Base-by-base conservation (phyloP, 1,140 invertebrate species). In the Bombus vancouverensis region DNA sequence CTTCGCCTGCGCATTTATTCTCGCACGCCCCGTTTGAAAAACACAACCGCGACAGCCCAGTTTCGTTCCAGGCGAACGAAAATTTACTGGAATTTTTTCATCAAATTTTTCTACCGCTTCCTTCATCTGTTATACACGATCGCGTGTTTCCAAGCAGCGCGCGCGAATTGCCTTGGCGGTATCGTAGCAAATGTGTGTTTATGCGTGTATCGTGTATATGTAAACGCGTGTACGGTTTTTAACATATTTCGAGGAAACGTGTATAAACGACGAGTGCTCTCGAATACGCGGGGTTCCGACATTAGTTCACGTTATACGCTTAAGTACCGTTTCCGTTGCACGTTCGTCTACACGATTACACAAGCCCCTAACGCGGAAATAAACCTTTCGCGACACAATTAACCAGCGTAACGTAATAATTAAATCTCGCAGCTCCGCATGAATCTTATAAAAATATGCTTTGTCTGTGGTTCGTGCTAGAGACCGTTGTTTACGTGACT, bases 301-400 rank as follows among this genome's bases (percentile, higher is more conserved):
- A 28, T 62, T 74, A 10, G 68, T 71, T 78, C 42, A 78, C 47
- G 44, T 80, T 59, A 87, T n/a, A 80, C 65, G 84, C 76, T 89
- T 87, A 89, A 89, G 88, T 89, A 89, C 88, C 85, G 39, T 80
- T 83, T 88, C 66, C 65, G 62, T 82, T 76, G 44, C 34, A 86
- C 53, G 85, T 37, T 22, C 83, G 57, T 68, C 85, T 65, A 47
- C 53, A 9, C 37, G 79, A 75, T 57, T 47, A 68, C 76, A 57
- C 75, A 44, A 77, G 25, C 34, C 37, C 44, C 71, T 80, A 32
- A 53, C 34, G 59, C 32, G 66, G 37, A 89, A 89, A 86, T 83
- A 53, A 89, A 80, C 32, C 9, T 37, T 78, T 86, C 28, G 62
- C 75, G 72, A 81, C 62, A 25, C 39, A 79, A 57, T 72, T 6